Evolutionary conservation across 2,888 invertebrate genomes (phyloP), one percentile per base, ranked within the genome.

Genomic region (Pemphredon lugubris): DNA sequence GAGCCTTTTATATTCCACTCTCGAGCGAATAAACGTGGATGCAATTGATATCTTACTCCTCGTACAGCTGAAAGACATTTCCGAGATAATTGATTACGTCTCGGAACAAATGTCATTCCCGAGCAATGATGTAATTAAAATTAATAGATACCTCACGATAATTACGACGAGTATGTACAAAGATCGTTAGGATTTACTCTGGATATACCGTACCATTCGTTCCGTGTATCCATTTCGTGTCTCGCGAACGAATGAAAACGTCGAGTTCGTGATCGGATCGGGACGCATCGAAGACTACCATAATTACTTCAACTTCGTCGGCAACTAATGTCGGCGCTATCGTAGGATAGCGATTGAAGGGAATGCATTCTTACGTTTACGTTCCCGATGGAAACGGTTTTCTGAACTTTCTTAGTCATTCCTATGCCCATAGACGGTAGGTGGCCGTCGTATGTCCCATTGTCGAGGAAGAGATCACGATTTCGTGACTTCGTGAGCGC

Each of bases 401-500:
- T 66, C 72, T 58, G 42, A 65, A 73, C 72, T 70, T 68, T 66
- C 79, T 63, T 26, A 45, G 50, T 61, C 44, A 39, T 72, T 71
- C 58, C 48, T 2, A 26, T 16, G 53, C 21, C 50, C 42, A 26
- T 40, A 60, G 64, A 63, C 65, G 53, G 60, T 75, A 80, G 79
- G 75, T 75, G 80, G 78, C 78, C 78, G 66, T 48, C 67, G 75
- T 77, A 75, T 60, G 80, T 77, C 59, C 67, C 65, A 78, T 75
- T 75, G 78, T 78, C 80, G 73, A 71, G 40, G 68, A 69, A 61
- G 59, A 61, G 73, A 77, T 80, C 80, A 80, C 80, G 80, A 80
- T 80, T 72, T 81, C 80, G 80, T 80, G 80, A 80, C 80, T 80
- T 80, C 69, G 81, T 75, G 75, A 78, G 73, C 66, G 66, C 50